Conservation (phyloP, 2,113 vertebrate genomes). For the Anolis sagrei region DNA sequence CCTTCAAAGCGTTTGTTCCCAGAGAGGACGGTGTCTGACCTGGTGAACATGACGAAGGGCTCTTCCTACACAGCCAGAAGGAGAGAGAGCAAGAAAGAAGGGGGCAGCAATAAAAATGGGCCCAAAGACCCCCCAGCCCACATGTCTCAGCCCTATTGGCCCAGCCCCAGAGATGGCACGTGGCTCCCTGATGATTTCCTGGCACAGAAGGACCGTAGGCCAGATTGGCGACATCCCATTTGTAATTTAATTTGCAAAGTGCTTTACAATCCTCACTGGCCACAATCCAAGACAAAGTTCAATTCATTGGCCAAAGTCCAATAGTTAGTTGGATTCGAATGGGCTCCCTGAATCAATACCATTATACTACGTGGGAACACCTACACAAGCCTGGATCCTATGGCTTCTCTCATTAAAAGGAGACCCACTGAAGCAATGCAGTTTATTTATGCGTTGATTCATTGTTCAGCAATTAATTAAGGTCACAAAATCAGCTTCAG, state of each 20-base stretch:
- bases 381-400: no score
- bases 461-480: no score
- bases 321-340: no score
- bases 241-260: slow-evolving; percentile 50
- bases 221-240: neutral
- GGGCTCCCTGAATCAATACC: no score
- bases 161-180: neutral
- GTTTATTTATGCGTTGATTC: no score
- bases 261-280: neutral
- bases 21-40: slow-evolving; percentile 91
- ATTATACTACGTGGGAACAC: no score
- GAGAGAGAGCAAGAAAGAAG: neutral
- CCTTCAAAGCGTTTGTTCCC: slow-evolving; percentile 98
- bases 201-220: neutral
- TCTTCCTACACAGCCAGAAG: slow-evolving; percentile 84
- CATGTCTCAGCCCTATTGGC: accelerated
- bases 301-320: neutral
- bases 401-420: no score
- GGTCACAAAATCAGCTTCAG: no score
- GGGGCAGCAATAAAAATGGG: neutral
- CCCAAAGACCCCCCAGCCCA: neutral
- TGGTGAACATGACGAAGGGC: slow-evolving; percentile 98
- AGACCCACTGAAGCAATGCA: no score
- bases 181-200: neutral
- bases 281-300: neutral